phyloP scores from a whole-genome alignment of 2,113 vertebrate genomes.

The Alectura lathami region DNA sequence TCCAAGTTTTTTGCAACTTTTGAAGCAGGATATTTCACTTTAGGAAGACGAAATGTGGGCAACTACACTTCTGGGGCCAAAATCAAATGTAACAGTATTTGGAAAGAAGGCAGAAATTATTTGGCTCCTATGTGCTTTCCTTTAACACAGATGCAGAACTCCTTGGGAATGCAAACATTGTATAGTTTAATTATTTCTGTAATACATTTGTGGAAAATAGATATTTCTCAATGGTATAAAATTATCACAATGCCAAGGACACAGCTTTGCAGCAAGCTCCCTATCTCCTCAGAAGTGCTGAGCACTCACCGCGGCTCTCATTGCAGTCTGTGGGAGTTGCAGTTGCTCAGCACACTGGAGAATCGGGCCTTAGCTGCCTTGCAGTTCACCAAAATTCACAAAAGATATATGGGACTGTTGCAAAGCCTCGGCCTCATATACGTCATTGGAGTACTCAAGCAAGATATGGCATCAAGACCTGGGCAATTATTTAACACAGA shows the following conservation, averaged over 20 bases:
- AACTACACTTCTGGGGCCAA: neutral
- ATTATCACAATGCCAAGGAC: neutral
- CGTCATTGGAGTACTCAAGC: neutral
- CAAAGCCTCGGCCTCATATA: neutral
- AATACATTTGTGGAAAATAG: neutral
- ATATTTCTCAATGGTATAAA: neutral
- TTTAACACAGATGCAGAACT: neutral
- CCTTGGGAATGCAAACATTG: neutral
- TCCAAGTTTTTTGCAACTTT: slow-evolving; percentile 60
- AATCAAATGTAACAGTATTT: neutral
- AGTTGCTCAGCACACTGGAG: neutral
- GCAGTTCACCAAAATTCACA: neutral
- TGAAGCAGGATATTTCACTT: slow-evolving; percentile 32
- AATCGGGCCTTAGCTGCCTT: neutral
- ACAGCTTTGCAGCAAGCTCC: neutral
- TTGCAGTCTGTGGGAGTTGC: neutral
- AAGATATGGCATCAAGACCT: neutral
- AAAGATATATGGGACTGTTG: neutral
- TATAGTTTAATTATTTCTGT: neutral
- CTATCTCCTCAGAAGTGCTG: neutral
- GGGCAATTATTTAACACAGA: slow-evolving; percentile 3
- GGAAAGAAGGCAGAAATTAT: neutral
- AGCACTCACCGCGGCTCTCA: neutral
- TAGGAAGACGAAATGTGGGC: neutral
- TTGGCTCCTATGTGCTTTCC: neutral